phyloP scores from a whole-genome alignment of 2,797 vertebrate genomes.

The Champsocephalus esox region DNA sequence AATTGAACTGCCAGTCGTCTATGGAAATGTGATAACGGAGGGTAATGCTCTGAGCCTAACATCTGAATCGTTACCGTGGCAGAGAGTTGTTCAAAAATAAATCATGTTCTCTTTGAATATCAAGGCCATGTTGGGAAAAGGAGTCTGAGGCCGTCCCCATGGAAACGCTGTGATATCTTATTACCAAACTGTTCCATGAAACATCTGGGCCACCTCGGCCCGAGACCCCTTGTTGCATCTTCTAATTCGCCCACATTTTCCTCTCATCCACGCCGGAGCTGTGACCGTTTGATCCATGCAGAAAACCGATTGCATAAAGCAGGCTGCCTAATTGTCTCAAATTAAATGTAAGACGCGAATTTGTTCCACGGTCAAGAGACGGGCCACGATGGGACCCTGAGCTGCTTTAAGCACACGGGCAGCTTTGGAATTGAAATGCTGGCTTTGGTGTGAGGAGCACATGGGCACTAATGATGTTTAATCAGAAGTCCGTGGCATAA shows the following conservation, averaged over 20 bases:
- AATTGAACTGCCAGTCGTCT: conserved; percentile 78
- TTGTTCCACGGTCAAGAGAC: conserved; percentile 59
- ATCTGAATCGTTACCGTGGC: conserved; percentile 66
- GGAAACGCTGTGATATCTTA: conserved; percentile 65
- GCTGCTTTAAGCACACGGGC: conserved; percentile 50
- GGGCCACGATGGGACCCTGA: conserved; percentile 34
- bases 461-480: conserved; percentile 24
- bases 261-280: conserved; percentile 53
- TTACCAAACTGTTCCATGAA: conserved; percentile 71
- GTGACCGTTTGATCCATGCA: conserved; percentile 60
- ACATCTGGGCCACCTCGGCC: conserved; percentile 68
- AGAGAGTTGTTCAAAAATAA: conserved; percentile 46
- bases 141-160: conserved; percentile 33
- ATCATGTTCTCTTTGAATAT: conserved; percentile 51
- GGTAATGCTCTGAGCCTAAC: conserved; percentile 68
- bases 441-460: conserved; percentile 50
- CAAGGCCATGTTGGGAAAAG: conserved; percentile 22
- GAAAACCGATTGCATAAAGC: conserved; percentile 72
- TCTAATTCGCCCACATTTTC: conserved; percentile 48
- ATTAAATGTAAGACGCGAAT: conserved; percentile 73
- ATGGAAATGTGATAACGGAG: conserved; percentile 73
- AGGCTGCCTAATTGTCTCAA: conserved; percentile 68
- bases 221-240: conserved; percentile 31
- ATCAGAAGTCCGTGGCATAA: conserved; percentile 43
- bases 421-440: conserved; percentile 74